Percentiles rank a stretch among this genome's conserved stretches.
These are phyloP conservation scores for Nomada ferruginata DNA, from an alignment of 2,888 invertebrate genomes.

Conservation along the genomic window DNA sequence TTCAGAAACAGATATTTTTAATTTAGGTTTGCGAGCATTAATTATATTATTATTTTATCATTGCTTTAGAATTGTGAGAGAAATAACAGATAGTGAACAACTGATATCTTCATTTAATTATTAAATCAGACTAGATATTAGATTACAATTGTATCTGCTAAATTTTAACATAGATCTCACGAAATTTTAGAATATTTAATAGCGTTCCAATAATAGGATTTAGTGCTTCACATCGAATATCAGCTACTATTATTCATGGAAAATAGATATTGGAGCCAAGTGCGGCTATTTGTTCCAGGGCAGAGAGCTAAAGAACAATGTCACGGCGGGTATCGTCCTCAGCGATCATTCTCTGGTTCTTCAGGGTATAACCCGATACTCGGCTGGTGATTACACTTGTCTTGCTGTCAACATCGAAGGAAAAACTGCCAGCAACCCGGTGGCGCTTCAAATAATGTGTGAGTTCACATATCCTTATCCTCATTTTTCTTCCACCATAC, in stretches of 20 bases:
- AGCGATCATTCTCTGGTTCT: conserved; percentile 94
- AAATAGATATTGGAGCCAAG: not conserved
- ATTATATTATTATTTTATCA: too few relatives aligned
- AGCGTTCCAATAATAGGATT: not conserved
- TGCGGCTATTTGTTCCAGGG: conserved; percentile 86
- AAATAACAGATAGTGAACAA: too few relatives aligned
- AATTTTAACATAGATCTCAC: too few relatives aligned
- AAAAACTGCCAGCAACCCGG: conserved; percentile 86
- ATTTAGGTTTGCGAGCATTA: too few relatives aligned
- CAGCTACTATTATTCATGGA: not conserved
- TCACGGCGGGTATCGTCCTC: conserved; percentile 92
- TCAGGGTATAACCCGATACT: conserved; percentile 92
- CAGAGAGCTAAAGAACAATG: conserved; percentile 92
- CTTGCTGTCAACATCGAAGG: conserved; percentile 94
- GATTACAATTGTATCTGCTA: too few relatives aligned
- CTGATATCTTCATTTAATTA: too few relatives aligned
- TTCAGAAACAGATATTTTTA: too few relatives aligned
- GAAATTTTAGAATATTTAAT: too few relatives aligned
- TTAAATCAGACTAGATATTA: too few relatives aligned
- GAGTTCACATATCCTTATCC: conserved; percentile 73
- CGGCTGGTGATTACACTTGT: conserved; percentile 95
- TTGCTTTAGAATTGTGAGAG: too few relatives aligned
- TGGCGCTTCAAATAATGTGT: conserved; percentile 86
- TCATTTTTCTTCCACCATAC: not conserved
- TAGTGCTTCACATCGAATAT: not conserved